phyloP scores from a whole-genome alignment of 2,113 vertebrate genomes.

The Tamias sibiricus region DNA sequence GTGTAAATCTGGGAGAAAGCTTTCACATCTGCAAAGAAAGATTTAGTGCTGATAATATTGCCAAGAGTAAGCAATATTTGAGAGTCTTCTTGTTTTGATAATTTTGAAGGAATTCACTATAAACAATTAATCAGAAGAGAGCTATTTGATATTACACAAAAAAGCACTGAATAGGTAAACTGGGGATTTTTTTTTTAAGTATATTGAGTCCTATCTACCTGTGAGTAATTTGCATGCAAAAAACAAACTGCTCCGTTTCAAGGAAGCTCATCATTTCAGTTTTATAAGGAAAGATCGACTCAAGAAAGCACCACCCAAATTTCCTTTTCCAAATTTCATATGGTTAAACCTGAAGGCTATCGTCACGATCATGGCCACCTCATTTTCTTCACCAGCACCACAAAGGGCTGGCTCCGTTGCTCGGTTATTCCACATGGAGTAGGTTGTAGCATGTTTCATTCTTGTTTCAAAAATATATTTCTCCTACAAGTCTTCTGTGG shows the following conservation, averaged over 20 bases:
- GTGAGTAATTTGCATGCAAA: not conserved
- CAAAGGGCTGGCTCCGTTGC: not conserved
- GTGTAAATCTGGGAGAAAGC: not conserved
- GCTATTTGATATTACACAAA: not conserved
- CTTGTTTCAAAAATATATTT: slow-evolving; percentile 47
- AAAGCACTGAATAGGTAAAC: not conserved
- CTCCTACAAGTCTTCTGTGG: slow-evolving; percentile 19
- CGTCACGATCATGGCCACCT: not conserved
- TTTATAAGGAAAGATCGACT: slow-evolving; percentile 1
- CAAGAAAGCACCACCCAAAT: not conserved
- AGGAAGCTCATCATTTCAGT: slow-evolving; percentile 32
- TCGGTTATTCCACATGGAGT: not conserved
- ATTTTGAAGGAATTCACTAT: not conserved
- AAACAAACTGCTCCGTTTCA: not conserved
- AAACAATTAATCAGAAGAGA: not conserved
- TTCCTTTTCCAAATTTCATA: not conserved
- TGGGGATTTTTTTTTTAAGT: not conserved
- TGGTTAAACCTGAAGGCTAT: not conserved
- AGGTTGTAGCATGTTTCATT: not conserved
- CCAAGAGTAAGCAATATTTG: not conserved
- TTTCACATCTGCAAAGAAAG: slow-evolving; percentile 4
- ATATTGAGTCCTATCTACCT: not conserved
- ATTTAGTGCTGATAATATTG: not conserved
- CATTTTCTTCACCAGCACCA: too few relatives aligned
- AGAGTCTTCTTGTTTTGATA: not conserved